Base-by-base conservation (phyloP, 2,888 invertebrate genomes). In the Octonoba sinensis region DNA sequence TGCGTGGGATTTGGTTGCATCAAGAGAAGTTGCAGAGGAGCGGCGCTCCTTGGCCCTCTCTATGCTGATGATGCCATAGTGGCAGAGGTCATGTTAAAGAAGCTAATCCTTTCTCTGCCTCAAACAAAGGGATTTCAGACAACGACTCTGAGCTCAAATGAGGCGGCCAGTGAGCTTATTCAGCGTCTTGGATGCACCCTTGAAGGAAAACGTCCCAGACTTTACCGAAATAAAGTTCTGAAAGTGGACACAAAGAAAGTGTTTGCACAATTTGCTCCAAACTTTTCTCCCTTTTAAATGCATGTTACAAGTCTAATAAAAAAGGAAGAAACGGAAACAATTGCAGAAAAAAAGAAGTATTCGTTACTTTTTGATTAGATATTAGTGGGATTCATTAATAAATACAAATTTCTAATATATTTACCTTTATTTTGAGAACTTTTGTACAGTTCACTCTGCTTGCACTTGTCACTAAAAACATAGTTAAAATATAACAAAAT, bases 31-130 rank as follows among this genome's bases (percentile, higher is more conserved):
- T 56, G 51, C 27, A 11, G 27, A 15, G 72, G 57, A 12, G 44
- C 49, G 1, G 72, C 51, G 1, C 11, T 64, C 3, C 64, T 83
- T 0, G 78, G 78, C 24, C 83, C 83, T 8, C 56, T 83, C 36
- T 83, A 83, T 64, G 78, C 83, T 8, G 78, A 83, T 44, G 59
- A 67, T 20, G 47, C 62, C n/a, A n/a, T 15, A 8, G 76, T 83
- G 8, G 78, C 83, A 16, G 83, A 83, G 56, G 44, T 71, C 8
- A 15, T 78, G 6, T 16, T 71, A 15, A 56, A 57, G 46, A 24
- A n/a, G 4, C 57, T 78, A 13, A 47, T 78, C 18, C 20, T 24
- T 0, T 47, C 56, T 11, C 20, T 69, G 12, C 54, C 59, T 12
- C 13, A 27, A 6, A 67, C 47, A 8, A 57, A n/a, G 1, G 56